Conservation (phyloP, 1,140 invertebrate genomes). For the Armadillidium nasatum region DNA sequence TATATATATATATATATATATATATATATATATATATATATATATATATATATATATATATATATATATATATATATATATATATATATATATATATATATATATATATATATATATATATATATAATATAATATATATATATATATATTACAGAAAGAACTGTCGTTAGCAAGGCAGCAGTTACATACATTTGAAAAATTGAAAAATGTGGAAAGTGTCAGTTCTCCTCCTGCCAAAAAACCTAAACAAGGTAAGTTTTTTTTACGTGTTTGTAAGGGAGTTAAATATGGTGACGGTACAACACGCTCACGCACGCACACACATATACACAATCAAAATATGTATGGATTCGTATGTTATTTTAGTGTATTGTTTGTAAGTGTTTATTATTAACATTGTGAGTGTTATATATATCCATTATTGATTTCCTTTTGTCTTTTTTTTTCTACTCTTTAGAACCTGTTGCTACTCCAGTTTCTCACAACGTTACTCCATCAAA, state of each 20-base stretch:
- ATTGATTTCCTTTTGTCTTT: no score
- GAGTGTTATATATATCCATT: background rate
- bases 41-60: no score
- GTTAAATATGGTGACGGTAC: background rate
- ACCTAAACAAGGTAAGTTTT: background rate
- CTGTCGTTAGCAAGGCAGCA: background rate
- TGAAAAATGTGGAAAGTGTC: background rate
- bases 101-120: no score
- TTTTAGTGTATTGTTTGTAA: no score
- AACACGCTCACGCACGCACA: background rate
- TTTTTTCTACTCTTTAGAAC: background rate
- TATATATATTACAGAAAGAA: slow-evolving; percentile 66
- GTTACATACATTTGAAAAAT: background rate
- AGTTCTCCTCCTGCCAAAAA: background rate
- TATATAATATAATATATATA: no score
- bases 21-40: no score
- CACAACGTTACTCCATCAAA: background rate
- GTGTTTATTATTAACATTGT: no score
- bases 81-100: no score
- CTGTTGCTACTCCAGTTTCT: background rate
- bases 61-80: no score
- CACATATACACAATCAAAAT: background rate
- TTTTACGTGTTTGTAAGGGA: background rate
- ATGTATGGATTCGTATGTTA: background rate
- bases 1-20: no score